Evolutionary conservation across 2,113 vertebrate genomes (phyloP).

Genomic region (Eleginops maclovinus): DNA sequence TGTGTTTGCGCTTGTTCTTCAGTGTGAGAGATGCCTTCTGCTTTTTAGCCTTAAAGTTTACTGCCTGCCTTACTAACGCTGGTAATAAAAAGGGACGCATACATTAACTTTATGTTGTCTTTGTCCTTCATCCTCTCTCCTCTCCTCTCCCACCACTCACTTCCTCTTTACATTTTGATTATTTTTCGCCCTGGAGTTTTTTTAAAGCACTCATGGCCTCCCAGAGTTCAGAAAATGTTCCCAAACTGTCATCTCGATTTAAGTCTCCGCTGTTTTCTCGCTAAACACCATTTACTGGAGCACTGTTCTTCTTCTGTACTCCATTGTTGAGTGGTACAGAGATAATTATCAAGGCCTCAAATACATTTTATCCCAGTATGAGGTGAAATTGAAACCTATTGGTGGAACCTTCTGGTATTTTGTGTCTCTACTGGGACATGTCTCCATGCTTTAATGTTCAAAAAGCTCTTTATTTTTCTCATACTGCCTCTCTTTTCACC

Average conservation of each 20-base stretch:
- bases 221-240: slow-evolving; percentile 42
- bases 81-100: slow-evolving; percentile 44
- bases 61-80: slow-evolving; percentile 39
- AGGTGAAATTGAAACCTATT: not conserved
- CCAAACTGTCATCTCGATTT: slow-evolving; percentile 46
- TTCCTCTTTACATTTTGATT: slow-evolving; percentile 45
- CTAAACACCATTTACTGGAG: not conserved
- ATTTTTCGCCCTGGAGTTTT: slow-evolving; percentile 32
- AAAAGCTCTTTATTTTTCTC: too few relatives aligned
- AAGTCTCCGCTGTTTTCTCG: slow-evolving; percentile 28
- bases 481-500: too few relatives aligned
- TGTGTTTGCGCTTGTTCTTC: slow-evolving; percentile 28
- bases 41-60: slow-evolving; percentile 30
- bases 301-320: not conserved
- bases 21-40: slow-evolving; percentile 45
- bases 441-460: too few relatives aligned
- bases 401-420: too few relatives aligned
- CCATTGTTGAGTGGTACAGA: not conserved
- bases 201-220: slow-evolving; percentile 27
- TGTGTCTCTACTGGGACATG: too few relatives aligned
- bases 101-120: slow-evolving; percentile 16
- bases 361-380: not conserved
- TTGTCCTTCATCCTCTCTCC: slow-evolving; percentile 20
- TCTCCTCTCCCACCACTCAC: slow-evolving; percentile 28
- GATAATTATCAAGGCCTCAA: not conserved